These are phyloP conservation scores for Pachyseris speciosa DNA, from an alignment of 64 coral and sea anemone genomes.

Conservation along the genomic window DNA sequence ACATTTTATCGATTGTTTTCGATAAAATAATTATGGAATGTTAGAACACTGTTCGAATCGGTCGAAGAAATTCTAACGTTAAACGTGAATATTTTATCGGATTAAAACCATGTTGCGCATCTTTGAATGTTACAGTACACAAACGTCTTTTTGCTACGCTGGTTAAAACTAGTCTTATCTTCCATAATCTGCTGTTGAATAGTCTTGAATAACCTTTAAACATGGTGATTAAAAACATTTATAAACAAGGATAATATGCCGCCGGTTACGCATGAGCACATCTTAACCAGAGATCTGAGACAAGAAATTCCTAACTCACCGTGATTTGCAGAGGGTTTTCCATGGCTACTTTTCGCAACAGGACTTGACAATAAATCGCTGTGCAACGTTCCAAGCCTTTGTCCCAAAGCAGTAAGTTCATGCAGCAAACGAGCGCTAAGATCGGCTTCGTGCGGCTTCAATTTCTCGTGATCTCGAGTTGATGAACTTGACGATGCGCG, in stretches of 20 bases:
- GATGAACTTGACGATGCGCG: slow-evolving; percentile 9
- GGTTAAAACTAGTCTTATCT: neutral
- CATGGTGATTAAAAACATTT: neutral
- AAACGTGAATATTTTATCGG: neutral
- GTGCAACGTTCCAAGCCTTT: slow-evolving; percentile 62
- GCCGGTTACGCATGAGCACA: neutral
- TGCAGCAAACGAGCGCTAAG: neutral
- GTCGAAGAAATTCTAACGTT: neutral
- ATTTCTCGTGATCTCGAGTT: neutral
- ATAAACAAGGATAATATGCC: neutral
- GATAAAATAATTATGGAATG: neutral
- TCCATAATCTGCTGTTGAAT: neutral
- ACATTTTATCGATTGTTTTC: neutral
- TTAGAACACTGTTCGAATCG: neutral
- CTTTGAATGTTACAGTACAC: neutral
- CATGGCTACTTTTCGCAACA: slow-evolving; percentile 26
- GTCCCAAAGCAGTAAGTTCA: slow-evolving; percentile 10
- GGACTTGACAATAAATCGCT: slow-evolving; percentile 65
- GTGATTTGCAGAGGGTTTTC: slow-evolving; percentile 24
- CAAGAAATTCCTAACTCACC: slow-evolving; percentile 49
- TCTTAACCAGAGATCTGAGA: neutral
- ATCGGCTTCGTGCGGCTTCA: neutral
- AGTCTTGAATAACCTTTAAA: neutral
- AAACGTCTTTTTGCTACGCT: neutral
- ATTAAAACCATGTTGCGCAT: neutral